Evolutionary conservation across 1,140 invertebrate species (phyloP).

Genomic region (Caenorhabditis latens): DNA sequence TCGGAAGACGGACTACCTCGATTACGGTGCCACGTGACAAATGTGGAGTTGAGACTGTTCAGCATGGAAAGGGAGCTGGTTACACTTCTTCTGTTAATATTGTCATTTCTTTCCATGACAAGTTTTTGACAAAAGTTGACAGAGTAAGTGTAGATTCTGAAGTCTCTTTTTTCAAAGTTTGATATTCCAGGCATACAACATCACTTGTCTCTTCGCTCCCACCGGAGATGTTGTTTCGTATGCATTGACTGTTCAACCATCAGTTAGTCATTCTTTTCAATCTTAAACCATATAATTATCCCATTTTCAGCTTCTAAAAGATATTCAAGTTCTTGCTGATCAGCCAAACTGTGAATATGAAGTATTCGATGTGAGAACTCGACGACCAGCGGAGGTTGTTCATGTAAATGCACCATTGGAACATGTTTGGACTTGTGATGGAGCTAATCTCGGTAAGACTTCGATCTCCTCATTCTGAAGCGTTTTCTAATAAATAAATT

Average conservation of each 20-base stretch:
- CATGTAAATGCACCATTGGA: constrained; percentile 73
- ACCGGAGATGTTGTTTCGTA: constrained; percentile 77
- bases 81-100: constrained; percentile 75
- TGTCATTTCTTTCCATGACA: constrained; percentile 75
- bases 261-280: constrained; percentile 29
- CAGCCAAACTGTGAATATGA: constrained; percentile 76
- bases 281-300: too few relatives aligned
- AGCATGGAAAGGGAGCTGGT: constrained; percentile 67
- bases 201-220: constrained; percentile 70
- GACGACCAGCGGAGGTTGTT: constrained; percentile 74
- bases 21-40: constrained; percentile 72
- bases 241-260: constrained; percentile 71
- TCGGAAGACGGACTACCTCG: constrained; percentile 72
- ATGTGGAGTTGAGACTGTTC: constrained; percentile 73
- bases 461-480: not conserved
- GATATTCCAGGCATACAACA: constrained; percentile 70
- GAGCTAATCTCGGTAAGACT: constrained; percentile 69
- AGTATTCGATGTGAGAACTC: constrained; percentile 66
- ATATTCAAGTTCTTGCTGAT: constrained; percentile 75
- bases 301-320: constrained; percentile 66
- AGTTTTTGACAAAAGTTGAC: constrained; percentile 76
- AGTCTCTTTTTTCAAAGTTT: constrained; percentile 6
- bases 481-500: constrained; percentile 23
- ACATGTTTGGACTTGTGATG: constrained; percentile 75
- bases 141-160: constrained; percentile 29